Base-by-base conservation (phyloP, 2,113 vertebrate genomes). In the Brachypteracias leptosomus region DNA sequence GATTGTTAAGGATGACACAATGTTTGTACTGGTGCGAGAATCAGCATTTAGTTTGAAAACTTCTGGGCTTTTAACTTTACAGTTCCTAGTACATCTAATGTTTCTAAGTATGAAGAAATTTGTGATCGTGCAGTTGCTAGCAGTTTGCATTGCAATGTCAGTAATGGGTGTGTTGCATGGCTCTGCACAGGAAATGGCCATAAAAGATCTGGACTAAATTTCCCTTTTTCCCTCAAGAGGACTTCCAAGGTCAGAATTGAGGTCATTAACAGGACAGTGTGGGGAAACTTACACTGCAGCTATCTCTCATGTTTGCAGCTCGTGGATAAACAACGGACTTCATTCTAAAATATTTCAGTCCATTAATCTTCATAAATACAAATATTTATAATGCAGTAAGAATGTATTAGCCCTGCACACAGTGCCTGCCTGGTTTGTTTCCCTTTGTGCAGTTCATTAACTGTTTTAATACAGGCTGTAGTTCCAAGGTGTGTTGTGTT, bases 361-460 rank as follows among this genome's bases (percentile, higher is more conserved):
- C 85, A 96, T 96, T 95, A 88, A 96, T 96, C 93, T 87, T 92
- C 84, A 91, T 77, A 90, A 88, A 89, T 49, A 87, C 85, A 96
- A 97, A 97, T 94, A 95, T 95, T 96, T 97, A 92, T 89, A 95
- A 79, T 16, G 47, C 52, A 90, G 68, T 71, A 81, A 89, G 68
- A 94, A 66, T 49, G 52, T 57, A 76, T 81, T 62, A 85, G 40
- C 55, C 57, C 26, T 65, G 40, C 79, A 85, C 26, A 76, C 36
- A 71, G 36, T 35, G 75, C 36, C 38, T 80, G 44, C 38, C 38
- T 57, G 51, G 25, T 84, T 86, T 84, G 6, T 16, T 72, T 88
- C 51, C 36, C 36, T 82, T 38, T 79, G 72, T 78, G 61, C 65
- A 52, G 47, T 25, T 83, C 88, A 92, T 92, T 77, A 96, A 54